These are phyloP conservation scores for Micoletzkya japonica DNA, from an alignment of 2,888 invertebrate genomes.

Conservation along the genomic window DNA sequence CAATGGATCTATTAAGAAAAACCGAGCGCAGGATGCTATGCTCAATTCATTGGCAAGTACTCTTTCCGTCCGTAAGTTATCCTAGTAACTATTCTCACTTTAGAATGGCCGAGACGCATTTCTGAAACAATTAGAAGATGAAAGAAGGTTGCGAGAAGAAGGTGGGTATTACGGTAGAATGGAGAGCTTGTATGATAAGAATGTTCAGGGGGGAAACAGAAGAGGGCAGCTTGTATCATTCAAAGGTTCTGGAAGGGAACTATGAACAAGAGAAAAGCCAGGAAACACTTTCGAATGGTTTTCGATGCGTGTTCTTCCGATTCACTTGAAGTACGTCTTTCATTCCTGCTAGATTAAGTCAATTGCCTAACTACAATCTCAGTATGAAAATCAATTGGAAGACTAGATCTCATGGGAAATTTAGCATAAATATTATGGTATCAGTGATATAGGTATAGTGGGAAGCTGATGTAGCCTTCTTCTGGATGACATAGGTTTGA, in stretches of 20 bases:
- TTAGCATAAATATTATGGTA: no score
- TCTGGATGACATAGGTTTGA: neutral
- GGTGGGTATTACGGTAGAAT: neutral
- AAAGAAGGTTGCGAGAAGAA: slow-evolving; percentile 21
- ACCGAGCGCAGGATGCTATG: slow-evolving; percentile 43
- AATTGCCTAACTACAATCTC: no score
- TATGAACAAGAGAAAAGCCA: neutral
- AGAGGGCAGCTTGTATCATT: neutral
- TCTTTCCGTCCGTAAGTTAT: neutral
- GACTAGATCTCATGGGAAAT: no score
- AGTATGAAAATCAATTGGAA: no score
- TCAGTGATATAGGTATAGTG: neutral
- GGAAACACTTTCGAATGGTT: slow-evolving; percentile 3
- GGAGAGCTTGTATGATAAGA: neutral
- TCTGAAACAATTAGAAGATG: slow-evolving; percentile 16
- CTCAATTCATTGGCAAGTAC: slow-evolving; percentile 34
- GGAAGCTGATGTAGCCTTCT: neutral
- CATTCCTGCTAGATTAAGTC: no score
- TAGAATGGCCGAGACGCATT: slow-evolving; percentile 27
- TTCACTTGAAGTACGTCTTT: slow-evolving; percentile 14
- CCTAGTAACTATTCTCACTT: no score
- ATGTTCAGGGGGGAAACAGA: slow-evolving; percentile 11
- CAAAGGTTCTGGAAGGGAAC: slow-evolving; percentile 17
- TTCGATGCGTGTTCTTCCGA: slow-evolving; percentile 9
- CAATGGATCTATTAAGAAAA: slow-evolving; percentile 27